Evolutionary conservation across 2,797 vertebrate species (phyloP).

Genomic region (Micrastur ruficollis): DNA sequence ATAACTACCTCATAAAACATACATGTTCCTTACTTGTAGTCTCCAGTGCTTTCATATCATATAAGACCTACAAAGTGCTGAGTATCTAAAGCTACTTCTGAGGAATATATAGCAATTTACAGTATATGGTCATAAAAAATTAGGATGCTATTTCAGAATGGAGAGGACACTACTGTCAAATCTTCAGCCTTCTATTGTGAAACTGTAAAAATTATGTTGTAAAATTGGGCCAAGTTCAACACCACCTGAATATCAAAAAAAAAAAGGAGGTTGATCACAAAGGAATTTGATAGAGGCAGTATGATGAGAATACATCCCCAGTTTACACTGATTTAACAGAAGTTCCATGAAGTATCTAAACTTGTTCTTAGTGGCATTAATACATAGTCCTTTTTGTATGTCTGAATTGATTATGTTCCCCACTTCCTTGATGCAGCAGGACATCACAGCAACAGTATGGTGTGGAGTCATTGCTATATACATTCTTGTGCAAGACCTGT

Average conservation of each 20-base stretch:
- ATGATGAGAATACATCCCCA: neutral
- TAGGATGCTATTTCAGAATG: neutral
- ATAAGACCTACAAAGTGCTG: neutral
- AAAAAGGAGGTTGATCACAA: neutral
- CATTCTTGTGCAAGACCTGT: fast-evolving
- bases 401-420: neutral
- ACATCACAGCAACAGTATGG: neutral
- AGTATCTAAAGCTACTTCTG: neutral
- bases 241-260: neutral
- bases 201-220: neutral
- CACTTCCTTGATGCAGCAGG: no score
- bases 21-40: neutral
- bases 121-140: neutral
- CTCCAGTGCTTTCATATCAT: neutral
- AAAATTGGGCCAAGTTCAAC: neutral
- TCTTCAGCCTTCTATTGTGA: neutral
- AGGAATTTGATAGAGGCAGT: neutral
- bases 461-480: no score
- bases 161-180: neutral
- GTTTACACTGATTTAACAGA: neutral
- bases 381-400: neutral
- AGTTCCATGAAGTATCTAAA: neutral
- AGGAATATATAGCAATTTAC: neutral
- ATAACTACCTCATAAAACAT: neutral
- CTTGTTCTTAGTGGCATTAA: neutral